A percentile compares a stretch with the other conserved stretches of the same genome.
Evolutionary conservation across 2,888 invertebrate species (phyloP).

Genomic region (Acanthoscelides obtectus): DNA sequence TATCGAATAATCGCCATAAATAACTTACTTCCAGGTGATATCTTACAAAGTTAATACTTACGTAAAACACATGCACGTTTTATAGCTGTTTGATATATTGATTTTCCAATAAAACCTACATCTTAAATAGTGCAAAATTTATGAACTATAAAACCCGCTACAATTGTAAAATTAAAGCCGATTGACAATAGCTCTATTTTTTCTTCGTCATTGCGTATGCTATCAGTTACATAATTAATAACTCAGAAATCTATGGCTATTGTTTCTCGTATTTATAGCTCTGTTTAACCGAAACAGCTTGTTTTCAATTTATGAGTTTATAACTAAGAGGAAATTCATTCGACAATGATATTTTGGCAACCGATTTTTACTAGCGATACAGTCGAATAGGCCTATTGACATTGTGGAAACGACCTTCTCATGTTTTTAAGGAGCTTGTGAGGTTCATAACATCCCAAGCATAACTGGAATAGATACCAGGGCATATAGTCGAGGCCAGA

Average conservation of each 20-base stretch:
- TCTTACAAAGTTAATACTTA: background rate
- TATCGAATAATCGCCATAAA: background rate
- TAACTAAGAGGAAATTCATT: background rate
- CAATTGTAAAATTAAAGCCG: background rate
- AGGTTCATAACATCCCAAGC: no score
- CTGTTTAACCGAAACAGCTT: background rate
- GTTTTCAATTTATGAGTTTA: background rate
- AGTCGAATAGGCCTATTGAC: no score
- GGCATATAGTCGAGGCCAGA: no score
- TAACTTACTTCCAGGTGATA: background rate
- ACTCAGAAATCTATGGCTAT: background rate
- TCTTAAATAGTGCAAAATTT: background rate
- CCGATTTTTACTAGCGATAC: no score
- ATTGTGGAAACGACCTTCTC: no score
- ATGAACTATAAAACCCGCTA: background rate
- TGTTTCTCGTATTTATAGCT: background rate
- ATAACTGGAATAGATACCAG: no score
- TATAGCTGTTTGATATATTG: background rate
- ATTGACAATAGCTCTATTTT: background rate
- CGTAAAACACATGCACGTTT: background rate
- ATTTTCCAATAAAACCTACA: background rate
- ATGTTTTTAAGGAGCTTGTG: no score
- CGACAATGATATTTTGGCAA: no score
- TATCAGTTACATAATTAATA: background rate
- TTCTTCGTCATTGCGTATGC: background rate